Percentiles rank a stretch among this genome's conserved stretches.
phyloP scores from a whole-genome alignment of 2,113 vertebrate species.

The Penelope pileata region DNA sequence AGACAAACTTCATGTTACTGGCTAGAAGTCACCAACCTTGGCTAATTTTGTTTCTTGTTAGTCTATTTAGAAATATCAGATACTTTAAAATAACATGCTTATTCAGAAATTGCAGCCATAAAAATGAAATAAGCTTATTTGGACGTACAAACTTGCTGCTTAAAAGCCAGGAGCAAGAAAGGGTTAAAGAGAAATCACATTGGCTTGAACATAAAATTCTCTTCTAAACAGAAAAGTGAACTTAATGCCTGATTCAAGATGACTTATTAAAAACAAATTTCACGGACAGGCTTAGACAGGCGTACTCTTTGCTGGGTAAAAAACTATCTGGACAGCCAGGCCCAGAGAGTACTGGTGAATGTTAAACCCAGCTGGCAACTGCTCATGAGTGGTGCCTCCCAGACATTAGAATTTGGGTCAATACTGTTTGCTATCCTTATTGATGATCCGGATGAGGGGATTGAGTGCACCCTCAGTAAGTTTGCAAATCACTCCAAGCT shows the following conservation, averaged over 20 bases:
- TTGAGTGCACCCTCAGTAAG: too few species aligned
- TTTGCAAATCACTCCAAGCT: too few species aligned
- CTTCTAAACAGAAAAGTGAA: neutral
- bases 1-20: neutral
- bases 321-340: too few species aligned
- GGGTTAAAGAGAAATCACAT: neutral
- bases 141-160: neutral
- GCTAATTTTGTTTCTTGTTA: neutral
- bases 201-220: neutral
- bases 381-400: too few species aligned
- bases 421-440: too few species aligned
- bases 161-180: neutral
- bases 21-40: neutral
- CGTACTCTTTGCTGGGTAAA: too few species aligned
- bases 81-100: conserved; percentile 4
- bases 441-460: too few species aligned
- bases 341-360: too few species aligned
- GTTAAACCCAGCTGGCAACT: too few species aligned
- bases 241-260: neutral
- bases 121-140: neutral
- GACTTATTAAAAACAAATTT: conserved; percentile 29
- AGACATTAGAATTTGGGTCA: too few species aligned
- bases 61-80: neutral
- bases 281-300: too few species aligned
- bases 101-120: conserved; percentile 35